Evolutionary conservation across 1,140 invertebrate genomes (phyloP).

Genomic region (Papilio glaucus): DNA sequence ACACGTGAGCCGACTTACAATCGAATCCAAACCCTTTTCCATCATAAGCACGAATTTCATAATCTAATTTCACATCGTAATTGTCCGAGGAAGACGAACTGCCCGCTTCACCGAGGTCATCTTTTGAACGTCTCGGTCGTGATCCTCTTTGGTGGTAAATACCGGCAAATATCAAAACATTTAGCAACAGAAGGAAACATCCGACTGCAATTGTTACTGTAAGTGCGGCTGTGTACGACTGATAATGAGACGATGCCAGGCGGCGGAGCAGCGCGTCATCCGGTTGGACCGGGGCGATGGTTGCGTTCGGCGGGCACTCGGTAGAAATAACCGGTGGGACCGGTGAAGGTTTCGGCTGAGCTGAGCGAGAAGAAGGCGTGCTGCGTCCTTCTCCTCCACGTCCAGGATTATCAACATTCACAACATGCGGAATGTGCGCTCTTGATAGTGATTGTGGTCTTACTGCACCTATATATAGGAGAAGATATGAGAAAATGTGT

Average conservation of each 20-base stretch:
- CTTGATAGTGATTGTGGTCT: constrained; percentile 87
- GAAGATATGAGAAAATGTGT: constrained; percentile 12
- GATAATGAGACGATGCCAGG: constrained; percentile 90
- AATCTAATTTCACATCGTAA: constrained; percentile 85
- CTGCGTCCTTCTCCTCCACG: constrained; percentile 68
- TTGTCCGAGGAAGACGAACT: constrained; percentile 86
- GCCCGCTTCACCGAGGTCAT: constrained; percentile 88
- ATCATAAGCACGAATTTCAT: constrained; percentile 83
- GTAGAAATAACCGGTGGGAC: constrained; percentile 81
- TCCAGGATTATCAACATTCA: constrained; percentile 67
- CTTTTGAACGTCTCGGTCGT: constrained; percentile 87
- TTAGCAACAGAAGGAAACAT: constrained; percentile 93
- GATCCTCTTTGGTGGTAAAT: constrained; percentile 94
- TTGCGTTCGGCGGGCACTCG: constrained; percentile 88
- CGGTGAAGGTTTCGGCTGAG: constrained; percentile 63
- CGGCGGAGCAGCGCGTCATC: constrained; percentile 89
- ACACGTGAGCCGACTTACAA: constrained; percentile 79
- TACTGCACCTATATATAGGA: constrained; percentile 85
- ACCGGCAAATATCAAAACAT: constrained; percentile 96
- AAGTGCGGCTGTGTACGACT: constrained; percentile 94
- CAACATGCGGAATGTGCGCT: constrained; percentile 83
- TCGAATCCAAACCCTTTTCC: constrained; percentile 85
- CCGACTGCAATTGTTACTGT: constrained; percentile 97
- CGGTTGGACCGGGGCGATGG: constrained; percentile 72
- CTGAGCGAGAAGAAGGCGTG: constrained; percentile 72